Evolutionary conservation across 2,113 vertebrate species (phyloP), one percentile per base, ranked within the genome.

Genomic region (Hippocampus barbouri): DNA sequence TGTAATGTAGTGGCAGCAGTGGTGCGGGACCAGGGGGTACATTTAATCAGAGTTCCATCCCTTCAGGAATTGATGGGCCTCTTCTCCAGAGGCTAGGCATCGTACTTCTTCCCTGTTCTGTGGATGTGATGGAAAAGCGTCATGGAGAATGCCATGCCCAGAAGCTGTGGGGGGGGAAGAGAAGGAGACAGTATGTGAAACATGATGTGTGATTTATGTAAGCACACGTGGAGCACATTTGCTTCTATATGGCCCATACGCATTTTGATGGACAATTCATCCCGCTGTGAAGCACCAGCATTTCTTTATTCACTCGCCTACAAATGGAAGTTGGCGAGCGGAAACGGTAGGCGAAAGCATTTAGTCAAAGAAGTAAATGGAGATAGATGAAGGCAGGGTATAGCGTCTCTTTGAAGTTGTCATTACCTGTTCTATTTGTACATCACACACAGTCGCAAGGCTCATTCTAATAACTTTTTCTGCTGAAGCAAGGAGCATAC

Each of bases 111-210:
- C 78, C 96, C 97, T 62, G 95, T 96, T 92, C 96, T 94, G 91
- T 96, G 96, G 92, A 98, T 97, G 86, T 99, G 97, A 86, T 99
- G 97, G 91, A 98, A 99, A 60, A 99, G 94, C 8, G 94, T 98
- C 96, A 99, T 97, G 89, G 97, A 98, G 90, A 99, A 99, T 47
- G 96, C 97, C 97, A 99, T 99, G 76, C 96, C 97, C 83, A 99
- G 93, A 74, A 99, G 95, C 97, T 99, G 93, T 91, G 0, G 34
- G 89, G 69, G 92, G 71, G 62, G 75, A 79, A 49, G 2, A 83
- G 41, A 79, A 40, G 53, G 23, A 84, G 43, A 81, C 6, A 5
- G 40, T 82, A 57, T 72, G 45, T 66, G 12, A 4, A 25, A 54
- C 60, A 25, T 41, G 68, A 16, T 43, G 54, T 71, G 34, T 38